Conservation (phyloP, 2,113 vertebrate genomes). For the Myotis lucifugus region DNA sequence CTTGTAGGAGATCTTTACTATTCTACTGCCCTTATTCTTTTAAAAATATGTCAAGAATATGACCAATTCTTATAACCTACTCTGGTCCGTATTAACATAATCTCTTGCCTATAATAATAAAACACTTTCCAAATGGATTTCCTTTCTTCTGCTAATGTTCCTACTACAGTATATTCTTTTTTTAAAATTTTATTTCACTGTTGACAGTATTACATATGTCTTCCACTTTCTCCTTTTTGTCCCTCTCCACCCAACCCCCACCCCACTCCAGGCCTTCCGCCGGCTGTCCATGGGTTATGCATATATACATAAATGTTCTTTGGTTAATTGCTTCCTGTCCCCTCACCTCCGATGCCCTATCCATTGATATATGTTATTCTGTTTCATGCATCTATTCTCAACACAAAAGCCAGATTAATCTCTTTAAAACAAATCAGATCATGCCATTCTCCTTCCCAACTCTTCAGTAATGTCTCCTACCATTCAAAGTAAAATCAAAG, state of each 20-base stretch:
- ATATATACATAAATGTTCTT: too few species aligned
- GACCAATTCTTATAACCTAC: neutral
- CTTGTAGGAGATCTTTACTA: constrained; percentile 25
- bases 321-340: too few species aligned
- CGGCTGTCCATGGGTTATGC: too few species aligned
- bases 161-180: neutral
- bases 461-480: neutral
- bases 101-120: neutral
- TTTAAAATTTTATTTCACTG: too few species aligned
- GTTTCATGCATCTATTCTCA: neutral
- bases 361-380: too few species aligned
- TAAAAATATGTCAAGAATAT: constrained; percentile 24
- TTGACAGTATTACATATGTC: too few species aligned
- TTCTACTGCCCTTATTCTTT: neutral
- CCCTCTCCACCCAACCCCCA: too few species aligned
- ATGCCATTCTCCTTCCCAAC: neutral
- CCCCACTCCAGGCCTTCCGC: too few species aligned
- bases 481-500: neutral
- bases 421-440: constrained; percentile 8
- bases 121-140: neutral
- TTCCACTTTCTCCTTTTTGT: too few species aligned
- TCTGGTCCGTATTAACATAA: neutral
- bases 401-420: neutral
- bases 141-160: neutral
- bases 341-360: too few species aligned